phyloP scores from a whole-genome alignment of 1,140 invertebrate species.

The Paramacrobiotus metropolitanus region DNA sequence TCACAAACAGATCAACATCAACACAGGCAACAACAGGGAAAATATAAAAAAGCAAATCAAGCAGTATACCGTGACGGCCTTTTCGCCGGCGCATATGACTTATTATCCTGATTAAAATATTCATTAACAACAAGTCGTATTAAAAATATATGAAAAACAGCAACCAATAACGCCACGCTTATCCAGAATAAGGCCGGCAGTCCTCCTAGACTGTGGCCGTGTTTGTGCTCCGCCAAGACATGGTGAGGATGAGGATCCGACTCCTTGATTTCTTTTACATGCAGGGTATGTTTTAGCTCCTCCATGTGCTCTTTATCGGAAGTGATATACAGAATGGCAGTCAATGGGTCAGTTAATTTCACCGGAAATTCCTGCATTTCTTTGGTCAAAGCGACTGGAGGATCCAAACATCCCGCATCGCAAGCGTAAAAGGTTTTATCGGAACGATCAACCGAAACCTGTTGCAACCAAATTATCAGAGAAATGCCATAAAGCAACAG shows the following conservation, averaged over 20 bases:
- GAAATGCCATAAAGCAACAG: no score
- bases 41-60: not conserved
- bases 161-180: conserved; percentile 59
- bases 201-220: conserved; percentile 67
- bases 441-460: conserved; percentile 54
- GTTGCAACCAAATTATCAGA: no score
- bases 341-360: conserved; percentile 69
- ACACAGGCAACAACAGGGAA: not conserved
- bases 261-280: conserved; percentile 20
- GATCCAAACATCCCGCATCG: conserved; percentile 67
- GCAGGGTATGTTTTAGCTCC: conserved; percentile 64
- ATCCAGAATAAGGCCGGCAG: conserved; percentile 80
- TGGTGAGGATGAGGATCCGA: conserved; percentile 30
- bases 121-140: conserved; percentile 80
- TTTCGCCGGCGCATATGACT: not conserved
- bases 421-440: conserved; percentile 68
- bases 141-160: conserved; percentile 79
- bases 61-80: not conserved
- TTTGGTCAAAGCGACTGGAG: conserved; percentile 38
- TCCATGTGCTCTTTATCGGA: conserved; percentile 69
- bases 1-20: no score
- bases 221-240: conserved; percentile 67
- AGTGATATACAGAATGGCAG: conserved; percentile 74
- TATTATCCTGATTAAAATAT: conserved; percentile 24
- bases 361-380: conserved; percentile 50